Evolutionary conservation across 2,797 vertebrate species (phyloP).

Genomic region (Rhinella marina): DNA sequence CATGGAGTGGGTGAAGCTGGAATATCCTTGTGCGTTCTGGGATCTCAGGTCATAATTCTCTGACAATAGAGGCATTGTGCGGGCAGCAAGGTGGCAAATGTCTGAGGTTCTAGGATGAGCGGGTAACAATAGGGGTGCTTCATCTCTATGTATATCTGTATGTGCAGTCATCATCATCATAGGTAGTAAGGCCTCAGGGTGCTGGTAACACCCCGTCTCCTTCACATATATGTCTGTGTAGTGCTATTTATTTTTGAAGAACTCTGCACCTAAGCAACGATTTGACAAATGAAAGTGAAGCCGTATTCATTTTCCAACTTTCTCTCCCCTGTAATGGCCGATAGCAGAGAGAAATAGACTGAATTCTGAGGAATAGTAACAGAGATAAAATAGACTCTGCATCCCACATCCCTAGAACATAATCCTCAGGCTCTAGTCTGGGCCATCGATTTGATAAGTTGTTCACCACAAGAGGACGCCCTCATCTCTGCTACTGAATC

Average conservation of each 20-base stretch:
- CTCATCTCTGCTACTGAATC: not conserved
- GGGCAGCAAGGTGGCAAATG: not conserved
- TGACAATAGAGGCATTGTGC: conserved; percentile 32
- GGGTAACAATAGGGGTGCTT: conserved; percentile 7
- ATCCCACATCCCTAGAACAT: not conserved
- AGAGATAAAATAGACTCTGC: not conserved
- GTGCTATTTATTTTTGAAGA: too few species aligned
- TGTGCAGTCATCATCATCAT: not conserved
- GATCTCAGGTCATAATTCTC: not conserved
- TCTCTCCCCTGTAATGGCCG: not conserved
- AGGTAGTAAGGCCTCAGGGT: not conserved
- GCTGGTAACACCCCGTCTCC: too few species aligned
- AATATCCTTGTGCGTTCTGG: not conserved
- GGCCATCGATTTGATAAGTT: not conserved
- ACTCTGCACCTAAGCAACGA: too few species aligned
- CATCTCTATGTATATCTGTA: not conserved
- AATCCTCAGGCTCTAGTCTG: not conserved
- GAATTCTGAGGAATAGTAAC: not conserved
- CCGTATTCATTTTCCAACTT: not conserved
- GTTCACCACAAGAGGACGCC: not conserved
- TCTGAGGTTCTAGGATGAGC: conserved; percentile 21
- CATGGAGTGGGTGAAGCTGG: not conserved
- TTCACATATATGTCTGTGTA: too few species aligned
- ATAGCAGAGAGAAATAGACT: not conserved
- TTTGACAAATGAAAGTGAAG: too few species aligned